Evolutionary conservation across 2,888 invertebrate genomes (phyloP), one percentile per base, ranked within the genome.

Genomic region (Xestobium rufovillosum): DNA sequence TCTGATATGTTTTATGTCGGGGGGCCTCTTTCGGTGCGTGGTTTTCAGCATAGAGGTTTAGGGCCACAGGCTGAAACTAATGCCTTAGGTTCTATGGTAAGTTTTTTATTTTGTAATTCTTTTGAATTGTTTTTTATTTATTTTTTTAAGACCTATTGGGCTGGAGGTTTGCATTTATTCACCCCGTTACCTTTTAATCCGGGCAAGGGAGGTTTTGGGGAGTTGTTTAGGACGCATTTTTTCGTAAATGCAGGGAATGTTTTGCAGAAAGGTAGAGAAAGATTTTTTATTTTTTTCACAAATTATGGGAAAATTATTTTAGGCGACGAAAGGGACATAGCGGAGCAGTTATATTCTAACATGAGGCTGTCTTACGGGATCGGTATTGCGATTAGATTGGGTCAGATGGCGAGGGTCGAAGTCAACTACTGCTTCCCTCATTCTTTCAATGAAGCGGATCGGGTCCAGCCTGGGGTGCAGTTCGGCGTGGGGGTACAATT

Each of bases 161-260:
- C 88, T 9, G 72, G 78, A 2, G 95, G 85, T 0, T 59, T 88
- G 8, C 96, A 97, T 68, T 56, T 92, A 15, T 96, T 84, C 71
- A 78, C 85, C 1, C 95, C 95, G 6, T 71, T 98, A 39, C 95
- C 95, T 10, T 92, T 92, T 67, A 74, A 78, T 45, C 81, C 83
- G 2, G 80, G 84, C 8, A 74, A 76, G 52, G 82, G 82, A 27
- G 82, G 84, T 4, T 75, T 94, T 47, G 86, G 84, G 1, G 83
- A 90, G 48, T 71, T 89, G 49, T 86, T 96, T 62, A 76, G 88
- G 42, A 78, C 87, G 26, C 97, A 98, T 66, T 71, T 83, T 36
- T 98, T 97, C 66, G 62, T 90, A 42, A 94, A 91, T 63, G 79
- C 79, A 34, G 96, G 95, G 48, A 90, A 89, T 60, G 73, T 89